These are phyloP conservation scores for Falco novaeseelandiae DNA, from an alignment of 2,797 vertebrate genomes.

Conservation along the genomic window DNA sequence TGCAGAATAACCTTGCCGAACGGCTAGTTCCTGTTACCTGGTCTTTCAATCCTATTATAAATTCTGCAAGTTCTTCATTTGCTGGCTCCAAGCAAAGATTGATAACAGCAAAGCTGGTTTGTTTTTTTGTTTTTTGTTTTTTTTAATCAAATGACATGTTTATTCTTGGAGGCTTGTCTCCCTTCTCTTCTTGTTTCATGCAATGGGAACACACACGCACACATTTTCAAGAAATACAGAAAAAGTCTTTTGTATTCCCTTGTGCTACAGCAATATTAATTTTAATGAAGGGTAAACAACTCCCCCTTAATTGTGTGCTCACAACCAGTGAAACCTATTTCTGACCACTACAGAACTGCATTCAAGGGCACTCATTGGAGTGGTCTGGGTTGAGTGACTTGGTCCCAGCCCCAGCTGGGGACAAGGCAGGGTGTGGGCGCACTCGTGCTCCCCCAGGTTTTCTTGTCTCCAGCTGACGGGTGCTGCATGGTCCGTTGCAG, in stretches of 20 bases:
- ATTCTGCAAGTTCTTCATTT: background rate
- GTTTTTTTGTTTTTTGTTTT: no score
- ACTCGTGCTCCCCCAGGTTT: rapidly evolving
- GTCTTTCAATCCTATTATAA: background rate
- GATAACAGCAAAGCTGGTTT: rapidly evolving
- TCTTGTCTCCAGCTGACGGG: background rate
- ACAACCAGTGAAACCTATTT: background rate
- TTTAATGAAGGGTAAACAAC: background rate
- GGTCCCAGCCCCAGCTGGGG: rapidly evolving
- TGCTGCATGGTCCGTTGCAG: rapidly evolving
- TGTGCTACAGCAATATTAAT: no score
- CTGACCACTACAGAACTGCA: background rate
- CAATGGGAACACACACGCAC: background rate
- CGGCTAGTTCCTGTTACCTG: background rate
- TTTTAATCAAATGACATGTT: background rate
- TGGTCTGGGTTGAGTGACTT: rapidly evolving
- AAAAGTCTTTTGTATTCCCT: background rate
- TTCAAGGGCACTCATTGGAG: rapidly evolving
- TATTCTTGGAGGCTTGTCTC: background rate
- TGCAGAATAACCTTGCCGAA: background rate
- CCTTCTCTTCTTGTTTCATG: background rate
- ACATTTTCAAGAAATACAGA: rapidly evolving
- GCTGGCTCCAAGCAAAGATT: background rate
- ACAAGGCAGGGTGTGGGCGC: background rate
- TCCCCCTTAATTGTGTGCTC: background rate